phyloP scores from a whole-genome alignment of 2,888 invertebrate species.

The Boloria selene region DNA sequence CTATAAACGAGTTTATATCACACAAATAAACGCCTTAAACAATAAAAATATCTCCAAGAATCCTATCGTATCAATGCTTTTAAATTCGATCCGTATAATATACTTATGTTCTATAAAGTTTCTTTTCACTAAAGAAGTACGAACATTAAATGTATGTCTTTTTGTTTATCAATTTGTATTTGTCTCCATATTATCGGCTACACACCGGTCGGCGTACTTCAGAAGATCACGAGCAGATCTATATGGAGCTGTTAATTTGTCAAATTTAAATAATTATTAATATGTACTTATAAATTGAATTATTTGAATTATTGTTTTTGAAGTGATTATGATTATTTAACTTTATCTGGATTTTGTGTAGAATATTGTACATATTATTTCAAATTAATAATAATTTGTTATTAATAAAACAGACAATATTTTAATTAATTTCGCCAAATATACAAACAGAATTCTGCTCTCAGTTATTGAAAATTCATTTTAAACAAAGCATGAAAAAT shows the following conservation, averaged over 20 bases:
- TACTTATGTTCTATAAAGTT: conserved; percentile 41
- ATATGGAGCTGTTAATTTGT: conserved; percentile 52
- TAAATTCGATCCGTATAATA: conserved; percentile 43
- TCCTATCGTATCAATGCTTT: conserved; percentile 41
- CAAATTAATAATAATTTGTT: no score
- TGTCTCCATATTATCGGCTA: conserved; percentile 77
- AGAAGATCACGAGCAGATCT: conserved; percentile 58
- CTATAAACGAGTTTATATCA: conserved; percentile 3
- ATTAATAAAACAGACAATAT: no score
- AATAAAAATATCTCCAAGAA: conserved; percentile 37
- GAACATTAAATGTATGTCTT: conserved; percentile 72
- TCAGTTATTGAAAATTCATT: no score
- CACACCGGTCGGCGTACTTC: conserved; percentile 75
- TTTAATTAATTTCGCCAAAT: no score
- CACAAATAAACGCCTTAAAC: conserved; percentile 28
- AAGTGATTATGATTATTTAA: no score
- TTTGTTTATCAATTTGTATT: conserved; percentile 83
- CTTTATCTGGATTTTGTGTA: no score
- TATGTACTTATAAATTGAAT: neutral
- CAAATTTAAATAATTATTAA: neutral
- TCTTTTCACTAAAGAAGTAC: conserved; percentile 51
- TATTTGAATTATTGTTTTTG: neutral
- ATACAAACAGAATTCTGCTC: no score
- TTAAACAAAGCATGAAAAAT: no score
- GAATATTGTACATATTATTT: no score